A percentile compares a stretch with the other conserved stretches of the same genome.
These are phyloP conservation scores for Micrastur ruficollis DNA, from an alignment of 2,797 vertebrate genomes.

Conservation along the genomic window DNA sequence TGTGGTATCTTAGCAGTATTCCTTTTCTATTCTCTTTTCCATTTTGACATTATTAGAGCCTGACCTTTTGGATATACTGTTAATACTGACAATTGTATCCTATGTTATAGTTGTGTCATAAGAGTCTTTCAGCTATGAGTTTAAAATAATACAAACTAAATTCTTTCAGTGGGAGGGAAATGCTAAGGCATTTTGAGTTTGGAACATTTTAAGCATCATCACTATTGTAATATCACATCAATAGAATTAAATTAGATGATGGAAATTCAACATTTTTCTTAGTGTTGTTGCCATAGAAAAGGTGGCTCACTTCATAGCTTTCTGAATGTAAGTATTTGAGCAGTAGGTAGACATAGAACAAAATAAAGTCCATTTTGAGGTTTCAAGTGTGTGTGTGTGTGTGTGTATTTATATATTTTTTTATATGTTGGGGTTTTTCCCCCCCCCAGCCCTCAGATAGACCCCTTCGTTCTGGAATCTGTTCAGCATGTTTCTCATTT, in stretches of 20 bases:
- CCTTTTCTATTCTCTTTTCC: background rate
- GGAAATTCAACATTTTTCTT: constrained; percentile 47
- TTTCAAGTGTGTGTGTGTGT: background rate
- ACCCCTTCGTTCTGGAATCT: background rate
- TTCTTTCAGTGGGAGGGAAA: constrained; percentile 36
- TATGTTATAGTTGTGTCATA: background rate
- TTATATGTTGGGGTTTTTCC: background rate
- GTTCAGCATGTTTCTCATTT: background rate
- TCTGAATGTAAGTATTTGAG: constrained; percentile 23
- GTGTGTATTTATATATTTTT: background rate
- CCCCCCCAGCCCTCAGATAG: background rate
- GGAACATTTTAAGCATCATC: constrained; percentile 26
- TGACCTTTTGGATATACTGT: background rate
- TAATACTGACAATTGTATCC: background rate
- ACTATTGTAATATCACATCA: constrained; percentile 15
- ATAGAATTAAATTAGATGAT: constrained; percentile 34
- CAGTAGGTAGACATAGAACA: constrained; percentile 2
- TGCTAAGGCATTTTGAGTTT: constrained; percentile 12
- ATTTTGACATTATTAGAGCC: background rate
- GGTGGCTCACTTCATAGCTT: constrained; percentile 12
- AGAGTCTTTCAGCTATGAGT: background rate
- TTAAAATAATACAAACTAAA: constrained; percentile 13
- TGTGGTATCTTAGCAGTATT: background rate
- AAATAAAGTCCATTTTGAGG: background rate
- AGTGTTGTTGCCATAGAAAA: constrained; percentile 66